Percentiles rank a stretch among this genome's conserved stretches.
phyloP scores from a whole-genome alignment of 2,113 vertebrate species.

The Vidua macroura region DNA sequence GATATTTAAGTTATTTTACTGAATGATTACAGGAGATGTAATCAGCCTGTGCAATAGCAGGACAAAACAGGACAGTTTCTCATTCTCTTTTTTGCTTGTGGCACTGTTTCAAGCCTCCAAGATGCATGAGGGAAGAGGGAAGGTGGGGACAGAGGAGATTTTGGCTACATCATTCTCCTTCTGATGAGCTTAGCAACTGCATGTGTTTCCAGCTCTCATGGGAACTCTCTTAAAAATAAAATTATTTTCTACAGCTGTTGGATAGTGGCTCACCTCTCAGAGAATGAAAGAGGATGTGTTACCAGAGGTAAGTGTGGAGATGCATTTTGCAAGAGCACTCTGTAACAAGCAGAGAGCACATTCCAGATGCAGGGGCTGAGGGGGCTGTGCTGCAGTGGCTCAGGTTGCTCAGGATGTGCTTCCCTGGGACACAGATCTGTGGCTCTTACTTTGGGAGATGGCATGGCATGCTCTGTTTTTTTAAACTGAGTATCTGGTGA shows the following conservation, averaged over 20 bases:
- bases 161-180: not conserved
- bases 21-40: not conserved
- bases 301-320: not conserved
- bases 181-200: not conserved
- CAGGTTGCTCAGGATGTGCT: not conserved
- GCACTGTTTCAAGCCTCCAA: not conserved
- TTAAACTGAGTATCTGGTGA: not conserved
- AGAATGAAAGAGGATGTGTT: not conserved
- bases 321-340: not conserved
- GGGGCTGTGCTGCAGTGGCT: no score
- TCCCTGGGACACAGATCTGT: not conserved
- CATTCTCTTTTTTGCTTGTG: not conserved
- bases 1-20: not conserved
- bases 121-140: not conserved
- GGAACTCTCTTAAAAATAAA: not conserved
- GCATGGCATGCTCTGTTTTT: not conserved
- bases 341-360: accelerated
- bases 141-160: not conserved
- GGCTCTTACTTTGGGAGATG: not conserved
- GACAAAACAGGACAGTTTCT: not conserved
- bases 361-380: not conserved
- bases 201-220: not conserved
- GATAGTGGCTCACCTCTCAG: not conserved
- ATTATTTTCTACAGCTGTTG: not conserved
- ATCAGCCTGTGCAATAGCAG: not conserved